Percentiles rank a stretch among this genome's conserved stretches.
Conservation (phyloP, 1,140 invertebrate genomes). For the Nylanderia fulva region DNA sequence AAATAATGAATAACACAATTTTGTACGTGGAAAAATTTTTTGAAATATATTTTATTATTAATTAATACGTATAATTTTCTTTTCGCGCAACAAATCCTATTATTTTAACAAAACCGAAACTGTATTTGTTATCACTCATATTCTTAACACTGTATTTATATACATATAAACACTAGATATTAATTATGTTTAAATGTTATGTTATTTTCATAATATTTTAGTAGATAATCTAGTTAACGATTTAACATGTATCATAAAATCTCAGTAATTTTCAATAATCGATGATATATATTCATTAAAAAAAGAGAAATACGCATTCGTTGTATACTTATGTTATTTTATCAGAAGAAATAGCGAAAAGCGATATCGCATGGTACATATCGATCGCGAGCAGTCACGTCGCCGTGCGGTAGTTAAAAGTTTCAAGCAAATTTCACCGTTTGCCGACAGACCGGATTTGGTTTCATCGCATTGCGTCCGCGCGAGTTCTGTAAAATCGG, state of each 20-base stretch:
- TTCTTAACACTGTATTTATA: slow-evolving; percentile 6
- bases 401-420: slow-evolving; percentile 16
- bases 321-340: background rate
- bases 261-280: background rate
- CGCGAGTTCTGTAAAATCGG: slow-evolving; percentile 17
- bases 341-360: background rate
- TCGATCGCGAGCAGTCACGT: background rate
- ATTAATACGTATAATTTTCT: background rate
- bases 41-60: background rate
- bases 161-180: background rate
- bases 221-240: background rate
- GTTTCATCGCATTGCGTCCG: background rate
- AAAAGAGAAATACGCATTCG: background rate
- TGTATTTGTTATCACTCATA: background rate
- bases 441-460: slow-evolving; percentile 22
- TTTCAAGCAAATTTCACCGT: slow-evolving; percentile 36
- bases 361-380: background rate
- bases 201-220: no score
- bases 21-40: background rate
- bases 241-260: background rate
- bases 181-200: no score
- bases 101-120: background rate
- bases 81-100: background rate
- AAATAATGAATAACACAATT: slow-evolving; percentile 2
- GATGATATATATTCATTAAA: background rate